These are phyloP conservation scores for Nyctibius grandis DNA, from an alignment of 2,797 vertebrate genomes.

Conservation along the genomic window DNA sequence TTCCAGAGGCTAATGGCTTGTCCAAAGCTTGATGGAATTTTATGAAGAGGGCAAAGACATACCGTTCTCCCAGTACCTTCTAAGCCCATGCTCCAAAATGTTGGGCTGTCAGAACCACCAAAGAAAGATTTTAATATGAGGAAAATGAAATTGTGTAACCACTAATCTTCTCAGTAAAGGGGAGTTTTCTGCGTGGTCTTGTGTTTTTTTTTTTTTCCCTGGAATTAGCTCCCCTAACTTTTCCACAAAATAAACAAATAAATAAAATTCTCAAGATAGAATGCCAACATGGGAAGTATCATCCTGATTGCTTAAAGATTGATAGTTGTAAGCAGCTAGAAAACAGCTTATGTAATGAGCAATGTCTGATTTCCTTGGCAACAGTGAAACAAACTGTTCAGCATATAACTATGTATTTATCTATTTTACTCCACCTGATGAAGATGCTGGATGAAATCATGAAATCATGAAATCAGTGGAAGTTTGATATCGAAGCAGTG, in stretches of 20 bases:
- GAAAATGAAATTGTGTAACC: background rate
- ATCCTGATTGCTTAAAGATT: background rate
- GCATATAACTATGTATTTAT: background rate
- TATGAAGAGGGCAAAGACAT: background rate
- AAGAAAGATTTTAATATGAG: background rate
- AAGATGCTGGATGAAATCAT: background rate
- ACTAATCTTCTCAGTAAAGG: background rate
- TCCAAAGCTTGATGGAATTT: background rate
- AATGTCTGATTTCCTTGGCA: background rate
- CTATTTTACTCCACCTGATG: background rate
- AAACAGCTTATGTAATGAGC: background rate
- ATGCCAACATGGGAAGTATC: background rate
- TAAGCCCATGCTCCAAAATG: background rate
- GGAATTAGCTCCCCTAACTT: background rate
- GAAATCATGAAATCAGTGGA: background rate
- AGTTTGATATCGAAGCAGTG: background rate
- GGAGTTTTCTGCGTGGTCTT: rapidly evolving
- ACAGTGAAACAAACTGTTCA: background rate
- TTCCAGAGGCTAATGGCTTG: background rate
- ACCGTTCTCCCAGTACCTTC: background rate
- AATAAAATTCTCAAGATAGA: background rate
- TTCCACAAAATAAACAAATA: background rate
- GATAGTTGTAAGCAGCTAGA: background rate
- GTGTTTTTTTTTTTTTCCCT: background rate
- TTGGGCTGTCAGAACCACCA: background rate